Evolutionary conservation across 1,140 invertebrate species (phyloP).

Genomic region (Drosophila malerkotliana): DNA sequence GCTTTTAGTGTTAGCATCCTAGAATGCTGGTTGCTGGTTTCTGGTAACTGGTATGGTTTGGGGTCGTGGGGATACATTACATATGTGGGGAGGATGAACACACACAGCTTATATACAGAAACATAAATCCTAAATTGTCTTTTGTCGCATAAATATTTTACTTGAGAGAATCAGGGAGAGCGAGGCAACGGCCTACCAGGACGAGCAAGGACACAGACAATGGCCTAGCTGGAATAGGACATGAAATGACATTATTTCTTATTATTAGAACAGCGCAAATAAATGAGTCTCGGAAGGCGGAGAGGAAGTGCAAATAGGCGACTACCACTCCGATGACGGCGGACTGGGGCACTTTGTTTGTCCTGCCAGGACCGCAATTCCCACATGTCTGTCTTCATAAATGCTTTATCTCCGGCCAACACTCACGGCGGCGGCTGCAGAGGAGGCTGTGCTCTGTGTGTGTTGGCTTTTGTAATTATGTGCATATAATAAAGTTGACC

Average conservation of each 20-base stretch:
- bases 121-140: conserved; percentile 81
- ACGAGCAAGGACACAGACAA: conserved; percentile 52
- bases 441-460: conserved; percentile 8
- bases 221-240: conserved; percentile 50
- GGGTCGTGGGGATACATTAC: conserved; percentile 7
- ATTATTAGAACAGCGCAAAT: conserved; percentile 77
- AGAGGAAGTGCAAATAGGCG: conserved; percentile 30
- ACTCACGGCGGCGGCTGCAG: conserved; percentile 21
- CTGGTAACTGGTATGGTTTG: background rate
- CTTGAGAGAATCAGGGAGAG: conserved; percentile 19
- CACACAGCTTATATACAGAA: conserved; percentile 11
- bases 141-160: conserved; percentile 83
- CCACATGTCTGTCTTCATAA: conserved; percentile 75
- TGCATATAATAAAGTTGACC: conserved; percentile 79
- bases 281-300: conserved; percentile 60
- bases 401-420: conserved; percentile 74
- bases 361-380: conserved; percentile 50
- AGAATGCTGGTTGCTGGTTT: conserved; percentile 11
- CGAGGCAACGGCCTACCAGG: background rate
- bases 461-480: conserved; percentile 80
- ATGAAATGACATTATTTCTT: conserved; percentile 77
- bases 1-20: conserved; percentile 51
- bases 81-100: background rate
- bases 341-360: conserved; percentile 45
- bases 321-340: background rate